Base-by-base conservation (phyloP, 2,797 vertebrate genomes). In the Poecilia wingei region DNA sequence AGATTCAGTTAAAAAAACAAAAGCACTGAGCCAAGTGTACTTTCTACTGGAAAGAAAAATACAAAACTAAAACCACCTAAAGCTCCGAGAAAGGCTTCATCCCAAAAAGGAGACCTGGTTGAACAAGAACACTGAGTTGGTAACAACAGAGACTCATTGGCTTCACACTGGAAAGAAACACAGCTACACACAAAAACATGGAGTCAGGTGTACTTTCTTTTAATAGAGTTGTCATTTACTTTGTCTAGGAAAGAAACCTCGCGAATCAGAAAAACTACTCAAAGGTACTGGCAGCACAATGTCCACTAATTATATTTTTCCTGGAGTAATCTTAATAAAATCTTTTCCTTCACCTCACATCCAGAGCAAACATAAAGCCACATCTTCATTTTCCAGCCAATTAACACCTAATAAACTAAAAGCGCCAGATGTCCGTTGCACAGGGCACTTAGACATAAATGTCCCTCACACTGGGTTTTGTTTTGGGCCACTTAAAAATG, bases 301-400 rank as follows among this genome's bases (percentile, higher is more conserved):
- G 8, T 25, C 4, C 20, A 69, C 25, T 22, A n/a, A 43, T 14
- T 10, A 68, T 33, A 25, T 18, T 39, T 68, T 41, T 68, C 64
- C 64, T 22, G 36, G 1, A 68, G 36, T 43, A 69, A 46, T 45
- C 5, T 28, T 71, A 70, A 70, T n/a, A 64, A 51, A 45, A 39
- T 6, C 4, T 16, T 36, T 45, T 57, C 3, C 45, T 76, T 69
- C 33, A 47, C 43, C 12, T 70, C 16, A 41, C 43, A 70, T 49
- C 14, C 10, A 16, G 47, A 57, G 20, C 64, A 77, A 79, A 39
- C 36, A 47, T n/a, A 46, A 83, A 73, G 41, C 28, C 39, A 33
- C 18, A 3, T 33, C 14, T 51, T 49, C 47, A 28, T 59, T 77
- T 75, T 14, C 33, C 12, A 70, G 7, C 20, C 25, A 55, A 45